These are phyloP conservation scores for Coccyzus lansbergi DNA, from an alignment of 2,797 vertebrate species.

Conservation along the genomic window DNA sequence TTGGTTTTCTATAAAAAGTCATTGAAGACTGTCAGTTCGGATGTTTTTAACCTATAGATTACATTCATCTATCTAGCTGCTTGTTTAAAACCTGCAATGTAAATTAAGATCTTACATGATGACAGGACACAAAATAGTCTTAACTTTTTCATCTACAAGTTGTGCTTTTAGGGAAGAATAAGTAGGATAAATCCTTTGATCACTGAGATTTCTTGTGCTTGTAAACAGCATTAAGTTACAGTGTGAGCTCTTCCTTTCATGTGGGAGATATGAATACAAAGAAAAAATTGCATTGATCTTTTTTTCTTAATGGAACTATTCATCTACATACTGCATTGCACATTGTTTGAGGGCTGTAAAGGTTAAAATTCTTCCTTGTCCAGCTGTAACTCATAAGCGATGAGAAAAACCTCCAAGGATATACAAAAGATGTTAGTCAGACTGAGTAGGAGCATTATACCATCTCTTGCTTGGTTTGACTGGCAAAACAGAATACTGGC, in stretches of 20 bases:
- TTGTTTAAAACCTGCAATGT: neutral
- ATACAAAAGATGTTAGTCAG: conserved; percentile 51
- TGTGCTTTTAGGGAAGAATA: neutral
- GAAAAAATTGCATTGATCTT: conserved; percentile 13
- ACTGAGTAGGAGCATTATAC: conserved; percentile 53
- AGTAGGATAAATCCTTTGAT: conserved; percentile 1
- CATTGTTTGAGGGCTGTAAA: conserved; percentile 12
- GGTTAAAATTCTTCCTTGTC: conserved; percentile 27
- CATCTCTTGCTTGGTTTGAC: conserved; percentile 18
- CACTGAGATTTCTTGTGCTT: neutral
- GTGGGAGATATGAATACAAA: conserved; percentile 1
- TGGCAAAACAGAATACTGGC: conserved; percentile 49
- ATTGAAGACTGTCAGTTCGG: neutral
- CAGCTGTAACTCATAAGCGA: conserved; percentile 20
- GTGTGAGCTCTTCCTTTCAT: neutral
- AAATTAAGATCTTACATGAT: neutral
- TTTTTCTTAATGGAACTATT: conserved; percentile 45
- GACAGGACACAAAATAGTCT: neutral
- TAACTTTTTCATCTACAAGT: neutral
- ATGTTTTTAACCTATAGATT: neutral
- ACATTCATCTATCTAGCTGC: neutral
- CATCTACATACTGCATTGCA: neutral
- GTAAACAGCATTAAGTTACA: conserved; percentile 15
- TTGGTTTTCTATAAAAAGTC: neutral
- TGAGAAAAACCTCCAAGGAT: conserved; percentile 45